These are phyloP conservation scores for Eptatretus atami DNA, from an alignment of 2,797 vertebrate species.

Conservation along the genomic window DNA sequence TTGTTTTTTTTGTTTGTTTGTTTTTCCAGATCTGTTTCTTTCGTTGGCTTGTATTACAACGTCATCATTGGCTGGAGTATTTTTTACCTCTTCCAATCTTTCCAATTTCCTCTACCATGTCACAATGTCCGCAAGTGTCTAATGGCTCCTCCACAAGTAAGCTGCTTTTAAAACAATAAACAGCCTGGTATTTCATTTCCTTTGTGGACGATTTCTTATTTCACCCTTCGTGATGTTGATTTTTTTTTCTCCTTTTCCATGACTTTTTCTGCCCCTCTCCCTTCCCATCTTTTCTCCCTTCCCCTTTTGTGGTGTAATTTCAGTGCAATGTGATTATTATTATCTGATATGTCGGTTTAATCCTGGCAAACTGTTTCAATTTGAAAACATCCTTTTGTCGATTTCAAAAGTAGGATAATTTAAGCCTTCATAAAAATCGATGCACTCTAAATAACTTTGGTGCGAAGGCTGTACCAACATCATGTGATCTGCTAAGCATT, in stretches of 20 bases:
- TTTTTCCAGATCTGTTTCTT: conserved; percentile 54
- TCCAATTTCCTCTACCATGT: conserved; percentile 74
- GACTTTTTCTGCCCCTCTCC: conserved; percentile 13
- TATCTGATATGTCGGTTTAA: too few relatives aligned
- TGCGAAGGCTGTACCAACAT: too few relatives aligned
- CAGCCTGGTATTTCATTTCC: neutral
- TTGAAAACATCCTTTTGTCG: too few relatives aligned
- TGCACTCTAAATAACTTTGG: too few relatives aligned
- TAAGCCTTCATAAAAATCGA: too few relatives aligned
- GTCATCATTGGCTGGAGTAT: conserved; percentile 95
- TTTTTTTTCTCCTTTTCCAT: conserved; percentile 9
- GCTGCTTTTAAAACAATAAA: conserved; percentile 10
- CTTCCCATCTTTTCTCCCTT: too few relatives aligned
- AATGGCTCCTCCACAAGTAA: conserved; percentile 48
- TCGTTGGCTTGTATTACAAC: conserved; percentile 90
- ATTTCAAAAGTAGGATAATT: too few relatives aligned
- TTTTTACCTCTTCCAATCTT: conserved; percentile 94
- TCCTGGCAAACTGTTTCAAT: too few relatives aligned
- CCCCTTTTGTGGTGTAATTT: too few relatives aligned
- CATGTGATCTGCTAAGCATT: too few relatives aligned
- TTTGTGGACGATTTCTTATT: neutral
- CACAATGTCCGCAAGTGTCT: conserved; percentile 66
- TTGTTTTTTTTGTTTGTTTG: conserved; percentile 7
- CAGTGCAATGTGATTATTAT: too few relatives aligned
- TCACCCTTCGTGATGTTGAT: neutral